Base-by-base conservation (phyloP, 1,140 invertebrate species). In the Drosophila busckii region DNA sequence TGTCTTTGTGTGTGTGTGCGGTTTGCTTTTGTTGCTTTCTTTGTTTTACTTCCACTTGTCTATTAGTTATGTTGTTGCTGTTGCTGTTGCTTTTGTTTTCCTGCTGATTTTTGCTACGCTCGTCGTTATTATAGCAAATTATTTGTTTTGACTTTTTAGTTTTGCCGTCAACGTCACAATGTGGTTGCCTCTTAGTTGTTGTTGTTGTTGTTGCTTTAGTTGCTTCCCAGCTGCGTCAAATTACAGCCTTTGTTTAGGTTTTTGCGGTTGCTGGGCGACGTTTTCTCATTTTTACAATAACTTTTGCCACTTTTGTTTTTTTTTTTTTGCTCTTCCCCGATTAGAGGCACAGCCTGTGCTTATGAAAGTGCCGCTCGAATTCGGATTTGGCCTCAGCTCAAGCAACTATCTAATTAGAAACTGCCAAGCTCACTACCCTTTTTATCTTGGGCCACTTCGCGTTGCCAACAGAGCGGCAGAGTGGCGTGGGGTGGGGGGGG, bases 41-140 rank as follows among this genome's bases (percentile, higher is more conserved):
- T 76, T 76, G 70, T 75, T 70, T 75, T 61, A 70, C 70, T 75
- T 68, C 70, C 60, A 76, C 70, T 75, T 76, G 70, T 68, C 70
- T 76, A 65, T 76, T 53, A 53, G 53, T 63, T 56, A 54, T 41
- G 45, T 20, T 50, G 15, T 34, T 37, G 22, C 49, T 32, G 31
- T 25, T 34, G 32, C 25, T 25, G 67, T 52, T 41, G 37, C 34
- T 53, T 60, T 53, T 60, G 50, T 49, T 49, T 60, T 60, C 7
- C 50, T 55, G 70, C 70, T 75, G 70, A 55, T 75, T 75, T n/a
- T 75, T 66, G 70, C 70, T 55, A 65, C 64, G 70, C 70, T 78
- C 70, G 66, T 80, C 63, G 71, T 78, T 78, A 78, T 78, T 78
- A 78, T 78, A 71, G 71, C 71, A 78, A 78, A 78, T 78, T 78